phyloP scores from a whole-genome alignment of 1,140 invertebrate species.

The Pararge aegeria region DNA sequence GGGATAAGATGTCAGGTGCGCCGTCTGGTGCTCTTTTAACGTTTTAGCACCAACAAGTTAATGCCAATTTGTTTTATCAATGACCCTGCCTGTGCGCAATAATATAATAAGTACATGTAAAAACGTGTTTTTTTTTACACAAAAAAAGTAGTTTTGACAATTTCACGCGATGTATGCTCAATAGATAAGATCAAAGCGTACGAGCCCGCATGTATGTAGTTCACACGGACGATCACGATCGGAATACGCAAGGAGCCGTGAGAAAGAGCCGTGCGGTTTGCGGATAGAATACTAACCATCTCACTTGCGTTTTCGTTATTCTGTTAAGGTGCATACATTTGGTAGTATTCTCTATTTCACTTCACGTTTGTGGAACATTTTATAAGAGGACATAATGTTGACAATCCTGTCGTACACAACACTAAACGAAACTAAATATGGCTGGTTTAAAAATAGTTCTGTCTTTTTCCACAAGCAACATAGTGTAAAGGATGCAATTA shows the following conservation, averaged over 20 bases:
- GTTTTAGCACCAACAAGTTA: too few relatives aligned
- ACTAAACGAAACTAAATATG: too few relatives aligned
- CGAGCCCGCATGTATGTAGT: slow-evolving; percentile 49
- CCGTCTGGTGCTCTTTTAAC: too few relatives aligned
- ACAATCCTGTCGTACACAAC: too few relatives aligned
- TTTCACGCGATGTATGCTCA: background rate
- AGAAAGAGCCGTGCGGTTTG: slow-evolving; percentile 60
- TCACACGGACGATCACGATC: slow-evolving; percentile 47
- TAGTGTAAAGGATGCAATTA: too few relatives aligned
- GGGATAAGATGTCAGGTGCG: too few relatives aligned
- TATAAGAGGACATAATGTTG: too few relatives aligned
- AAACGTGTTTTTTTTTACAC: background rate
- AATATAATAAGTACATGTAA: too few relatives aligned
- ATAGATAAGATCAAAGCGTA: slow-evolving; percentile 3
- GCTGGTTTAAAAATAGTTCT: too few relatives aligned
- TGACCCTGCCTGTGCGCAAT: too few relatives aligned
- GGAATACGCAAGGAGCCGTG: slow-evolving; percentile 62
- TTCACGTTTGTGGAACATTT: background rate
- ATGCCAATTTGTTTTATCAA: too few relatives aligned
- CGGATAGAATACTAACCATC: slow-evolving; percentile 55
- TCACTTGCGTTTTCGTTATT: slow-evolving; percentile 61
- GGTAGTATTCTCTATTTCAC: slow-evolving; percentile 4
- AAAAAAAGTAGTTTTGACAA: background rate
- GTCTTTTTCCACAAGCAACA: too few relatives aligned
- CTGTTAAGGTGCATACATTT: background rate